Base-by-base conservation (phyloP, 2,113 vertebrate species). In the Hyperopisus bebe region DNA sequence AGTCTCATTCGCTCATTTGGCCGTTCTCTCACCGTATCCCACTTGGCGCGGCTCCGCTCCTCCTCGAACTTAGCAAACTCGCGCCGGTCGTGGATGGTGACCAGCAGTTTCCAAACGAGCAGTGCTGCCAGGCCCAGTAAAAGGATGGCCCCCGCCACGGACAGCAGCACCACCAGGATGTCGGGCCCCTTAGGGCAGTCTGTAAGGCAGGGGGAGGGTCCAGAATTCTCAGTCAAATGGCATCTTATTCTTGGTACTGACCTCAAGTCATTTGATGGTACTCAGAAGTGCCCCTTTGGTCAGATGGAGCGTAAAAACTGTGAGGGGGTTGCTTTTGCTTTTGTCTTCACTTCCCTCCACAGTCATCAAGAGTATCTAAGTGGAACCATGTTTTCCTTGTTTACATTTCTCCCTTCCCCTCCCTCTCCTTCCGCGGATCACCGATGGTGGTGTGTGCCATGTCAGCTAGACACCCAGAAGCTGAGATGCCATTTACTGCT, bases 61-160 rank as follows among this genome's bases (percentile, higher is more conserved):
- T 99, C 98, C 92, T 99, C 98, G 0, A 99, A 99, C 89, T 96
- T 98, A 11, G 98, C 98, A 0, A 99, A 99, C 91, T 99, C 98
- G 0, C 97, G 96, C 1, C 98, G 96, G 95, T 99, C 98, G 0
- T 99, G 98, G 93, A 99, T 98, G 89, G 98, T 99, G 91, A 99
- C 97, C 90, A 99, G 96, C 66, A 99, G 95, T 91, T 99, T 99
- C 98, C 98, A 99, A 94, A 99, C 98, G 91, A 99, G 97, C 91
- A 99, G 95, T 1, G 96, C 94, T 0, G 96, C 94, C 0, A 99
- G 94, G 82, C 98, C 98, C 0, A 99, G 95, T 89, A 99, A 96
- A 88, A 99, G 94, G 93, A 99, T 97, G 92, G 98, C 97, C 0
- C 97, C 98, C 0, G 96, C 97, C 94, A 99, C 98, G 0, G 97